phyloP scores from a whole-genome alignment of 2,888 invertebrate species.

The Apantesis nais region DNA sequence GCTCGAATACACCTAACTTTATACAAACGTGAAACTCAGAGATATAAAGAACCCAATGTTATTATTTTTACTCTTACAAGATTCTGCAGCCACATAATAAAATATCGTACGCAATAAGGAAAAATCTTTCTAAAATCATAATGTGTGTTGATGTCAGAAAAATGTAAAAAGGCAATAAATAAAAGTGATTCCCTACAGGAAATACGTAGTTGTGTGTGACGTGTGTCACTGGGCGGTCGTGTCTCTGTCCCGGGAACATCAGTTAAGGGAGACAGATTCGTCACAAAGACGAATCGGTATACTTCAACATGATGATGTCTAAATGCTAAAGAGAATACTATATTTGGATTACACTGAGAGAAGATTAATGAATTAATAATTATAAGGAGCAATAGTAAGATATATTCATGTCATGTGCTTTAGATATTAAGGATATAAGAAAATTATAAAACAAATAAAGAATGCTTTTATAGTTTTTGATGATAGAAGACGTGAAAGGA shows the following conservation, averaged over 20 bases:
- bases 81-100: constrained; percentile 38
- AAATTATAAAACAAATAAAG: neutral
- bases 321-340: constrained; percentile 20
- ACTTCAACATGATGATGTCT: constrained; percentile 25
- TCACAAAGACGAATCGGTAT: constrained; percentile 40
- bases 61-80: constrained; percentile 30
- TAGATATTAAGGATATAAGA: neutral
- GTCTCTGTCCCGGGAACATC: constrained; percentile 27
- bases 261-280: constrained; percentile 42
- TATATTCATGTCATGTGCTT: neutral
- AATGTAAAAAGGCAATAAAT: constrained; percentile 63
- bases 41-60: constrained; percentile 31
- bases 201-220: constrained; percentile 61
- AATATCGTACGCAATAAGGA: constrained; percentile 22
- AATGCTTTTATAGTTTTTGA: neutral
- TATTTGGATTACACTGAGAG: constrained; percentile 20
- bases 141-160: constrained; percentile 51
- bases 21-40: constrained; percentile 32
- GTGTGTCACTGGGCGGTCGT: constrained; percentile 49
- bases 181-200: constrained; percentile 61
- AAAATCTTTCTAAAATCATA: constrained; percentile 36
- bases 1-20: constrained; percentile 42
- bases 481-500: neutral
- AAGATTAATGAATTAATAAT: constrained; percentile 1
- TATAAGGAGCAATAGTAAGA: neutral